Evolutionary conservation across 2,797 vertebrate genomes (phyloP).

Genomic region (Phoxinus dragarum): DNA sequence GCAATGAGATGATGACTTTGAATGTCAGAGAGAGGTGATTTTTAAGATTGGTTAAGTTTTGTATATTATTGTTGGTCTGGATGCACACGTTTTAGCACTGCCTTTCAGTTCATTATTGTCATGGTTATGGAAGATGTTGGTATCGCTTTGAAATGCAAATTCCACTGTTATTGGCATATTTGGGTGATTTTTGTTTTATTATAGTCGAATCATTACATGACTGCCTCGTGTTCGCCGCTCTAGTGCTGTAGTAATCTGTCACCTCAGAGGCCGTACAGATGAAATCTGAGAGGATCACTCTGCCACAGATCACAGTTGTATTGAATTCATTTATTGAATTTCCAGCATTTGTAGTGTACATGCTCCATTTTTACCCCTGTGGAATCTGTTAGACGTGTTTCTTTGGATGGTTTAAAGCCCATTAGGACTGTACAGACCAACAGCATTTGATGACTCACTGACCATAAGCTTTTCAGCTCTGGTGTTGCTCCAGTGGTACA

Average conservation of each 20-base stretch:
- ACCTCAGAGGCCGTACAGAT: conserved; percentile 16
- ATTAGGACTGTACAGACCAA: not conserved
- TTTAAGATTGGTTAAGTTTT: not conserved
- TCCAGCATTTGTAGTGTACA: not conserved
- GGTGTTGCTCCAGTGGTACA: not conserved
- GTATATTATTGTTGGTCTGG: conserved; percentile 1
- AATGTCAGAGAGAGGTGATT: not conserved
- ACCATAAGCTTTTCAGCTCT: conserved; percentile 20
- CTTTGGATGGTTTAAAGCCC: not conserved
- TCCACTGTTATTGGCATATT: not conserved
- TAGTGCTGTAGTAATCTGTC: conserved; percentile 38
- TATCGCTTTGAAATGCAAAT: conserved; percentile 4
- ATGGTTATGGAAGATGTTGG: not conserved
- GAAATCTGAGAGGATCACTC: conserved; percentile 5
- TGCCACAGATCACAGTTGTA: not conserved
- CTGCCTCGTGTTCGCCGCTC: not conserved
- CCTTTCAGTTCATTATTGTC: not conserved
- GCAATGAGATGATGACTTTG: not conserved
- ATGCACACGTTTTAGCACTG: not conserved
- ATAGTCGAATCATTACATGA: not conserved
- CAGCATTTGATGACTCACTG: conserved; percentile 43
- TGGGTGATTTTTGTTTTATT: not conserved
- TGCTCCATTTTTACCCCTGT: not conserved
- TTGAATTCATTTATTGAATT: conserved; percentile 24
- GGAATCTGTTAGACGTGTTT: not conserved